Conservation (phyloP, 2,113 vertebrate genomes). For the Barbus barbus region DNA sequence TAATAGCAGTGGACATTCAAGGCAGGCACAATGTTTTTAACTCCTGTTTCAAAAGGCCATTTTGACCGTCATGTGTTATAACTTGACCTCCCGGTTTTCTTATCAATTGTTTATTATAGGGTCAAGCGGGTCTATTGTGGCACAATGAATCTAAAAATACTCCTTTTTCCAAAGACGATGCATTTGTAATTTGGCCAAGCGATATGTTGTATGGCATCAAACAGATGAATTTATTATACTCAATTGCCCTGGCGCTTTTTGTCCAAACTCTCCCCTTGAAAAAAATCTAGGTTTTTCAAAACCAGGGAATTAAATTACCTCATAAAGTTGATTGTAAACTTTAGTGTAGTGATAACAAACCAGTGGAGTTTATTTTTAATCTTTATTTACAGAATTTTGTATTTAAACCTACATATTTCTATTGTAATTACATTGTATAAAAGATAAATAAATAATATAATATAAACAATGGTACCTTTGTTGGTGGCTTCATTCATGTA, state of each 20-base stretch:
- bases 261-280: slow-evolving; percentile 56
- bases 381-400: slow-evolving; percentile 86
- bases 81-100: slow-evolving; percentile 50
- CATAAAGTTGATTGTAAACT: slow-evolving; percentile 83
- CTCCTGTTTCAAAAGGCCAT: not conserved
- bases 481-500: no score
- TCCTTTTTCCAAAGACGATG: slow-evolving; percentile 34
- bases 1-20: slow-evolving; percentile 13
- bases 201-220: not conserved
- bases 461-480: slow-evolving; percentile 63
- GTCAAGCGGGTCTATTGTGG: slow-evolving; percentile 54
- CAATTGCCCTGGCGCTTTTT: slow-evolving; percentile 43
- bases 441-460: slow-evolving; percentile 86
- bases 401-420: slow-evolving; percentile 86
- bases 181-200: slow-evolving; percentile 29
- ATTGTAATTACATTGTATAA: slow-evolving; percentile 85
- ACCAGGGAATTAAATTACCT: slow-evolving; percentile 79
- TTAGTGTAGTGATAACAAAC: slow-evolving; percentile 78
- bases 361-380: slow-evolving; percentile 83
- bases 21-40: slow-evolving; percentile 34
- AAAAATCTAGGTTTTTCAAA: slow-evolving; percentile 66
- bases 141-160: slow-evolving; percentile 25
- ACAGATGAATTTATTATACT: slow-evolving; percentile 24
- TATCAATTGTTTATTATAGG: slow-evolving; percentile 55
- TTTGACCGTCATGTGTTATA: slow-evolving; percentile 26